Evolutionary conservation across 1,140 invertebrate species (phyloP).

Genomic region (Lasioglossum albipes): DNA sequence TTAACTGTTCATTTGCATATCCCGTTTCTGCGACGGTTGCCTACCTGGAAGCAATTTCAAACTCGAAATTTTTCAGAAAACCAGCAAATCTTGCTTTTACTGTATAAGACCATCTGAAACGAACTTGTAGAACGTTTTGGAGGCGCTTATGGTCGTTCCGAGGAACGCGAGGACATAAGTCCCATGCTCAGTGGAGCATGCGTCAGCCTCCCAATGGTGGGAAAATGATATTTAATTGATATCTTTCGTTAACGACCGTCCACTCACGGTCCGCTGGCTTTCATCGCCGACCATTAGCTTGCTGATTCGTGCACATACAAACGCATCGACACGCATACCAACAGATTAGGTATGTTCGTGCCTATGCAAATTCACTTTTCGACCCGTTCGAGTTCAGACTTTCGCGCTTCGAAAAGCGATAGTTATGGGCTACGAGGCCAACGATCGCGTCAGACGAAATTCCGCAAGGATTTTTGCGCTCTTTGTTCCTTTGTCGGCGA

Average conservation of each 20-base stretch:
- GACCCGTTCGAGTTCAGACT: neutral
- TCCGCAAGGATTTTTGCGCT: neutral
- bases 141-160: neutral
- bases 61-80: neutral
- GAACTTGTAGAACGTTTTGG: conserved; percentile 13
- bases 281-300: conserved; percentile 5
- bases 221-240: conserved; percentile 49
- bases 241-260: neutral
- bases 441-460: neutral
- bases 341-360: neutral
- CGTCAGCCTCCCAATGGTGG: neutral
- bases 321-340: neutral
- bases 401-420: conserved; percentile 24
- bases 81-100: too few relatives aligned
- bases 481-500: neutral
- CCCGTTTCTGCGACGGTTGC: conserved; percentile 53
- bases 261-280: conserved; percentile 13
- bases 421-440: conserved; percentile 25
- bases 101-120: too few relatives aligned
- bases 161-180: conserved; percentile 9
- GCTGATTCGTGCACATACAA: neutral
- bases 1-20: conserved; percentile 66
- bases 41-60: conserved; percentile 27
- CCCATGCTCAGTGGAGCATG: conserved; percentile 27
- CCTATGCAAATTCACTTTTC: conserved; percentile 42